A percentile compares a stretch with the other conserved stretches of the same genome.
phyloP scores from a whole-genome alignment of 2,888 invertebrate genomes.

The Trilocha varians region DNA sequence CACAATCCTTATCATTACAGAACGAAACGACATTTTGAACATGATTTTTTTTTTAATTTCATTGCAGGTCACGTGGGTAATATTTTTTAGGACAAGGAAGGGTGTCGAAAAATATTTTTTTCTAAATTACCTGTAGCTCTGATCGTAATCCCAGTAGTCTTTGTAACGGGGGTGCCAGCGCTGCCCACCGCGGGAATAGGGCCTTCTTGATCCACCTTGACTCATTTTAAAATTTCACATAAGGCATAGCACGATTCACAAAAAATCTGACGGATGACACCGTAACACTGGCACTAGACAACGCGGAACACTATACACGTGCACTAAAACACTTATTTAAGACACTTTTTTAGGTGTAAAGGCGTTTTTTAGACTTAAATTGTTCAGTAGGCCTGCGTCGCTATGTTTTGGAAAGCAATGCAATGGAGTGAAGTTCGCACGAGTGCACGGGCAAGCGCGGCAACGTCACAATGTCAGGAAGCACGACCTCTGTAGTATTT shows the following conservation, averaged over 20 bases:
- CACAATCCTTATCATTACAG: too few relatives aligned
- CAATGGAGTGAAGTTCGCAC: slow-evolving; percentile 52
- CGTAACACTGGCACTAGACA: slow-evolving; percentile 24
- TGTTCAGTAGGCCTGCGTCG: slow-evolving; percentile 32
- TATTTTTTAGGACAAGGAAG: too few relatives aligned
- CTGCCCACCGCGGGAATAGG: slow-evolving; percentile 64
- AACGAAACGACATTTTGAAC: too few relatives aligned
- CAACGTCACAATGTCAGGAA: slow-evolving; percentile 41
- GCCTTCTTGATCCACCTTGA: slow-evolving; percentile 62
- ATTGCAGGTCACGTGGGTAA: too few relatives aligned
- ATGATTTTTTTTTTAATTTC: too few relatives aligned
- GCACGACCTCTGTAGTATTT: slow-evolving; percentile 30
- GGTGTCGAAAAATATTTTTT: too few relatives aligned
- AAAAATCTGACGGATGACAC: slow-evolving; percentile 51
- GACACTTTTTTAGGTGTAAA: slow-evolving; percentile 31
- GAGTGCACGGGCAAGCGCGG: slow-evolving; percentile 44
- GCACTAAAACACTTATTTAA: slow-evolving; percentile 37
- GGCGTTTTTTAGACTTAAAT: slow-evolving; percentile 19
- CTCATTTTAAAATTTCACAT: slow-evolving; percentile 54
- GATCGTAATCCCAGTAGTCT: slow-evolving; percentile 69
- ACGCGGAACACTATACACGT: slow-evolving; percentile 20
- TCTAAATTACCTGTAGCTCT: slow-evolving; percentile 56
- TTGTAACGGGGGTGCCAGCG: slow-evolving; percentile 69
- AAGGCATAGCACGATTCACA: slow-evolving; percentile 44
- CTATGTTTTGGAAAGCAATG: slow-evolving; percentile 42